Conservation (phyloP, 2,888 invertebrate genomes). For the Ditula angustiorana region DNA sequence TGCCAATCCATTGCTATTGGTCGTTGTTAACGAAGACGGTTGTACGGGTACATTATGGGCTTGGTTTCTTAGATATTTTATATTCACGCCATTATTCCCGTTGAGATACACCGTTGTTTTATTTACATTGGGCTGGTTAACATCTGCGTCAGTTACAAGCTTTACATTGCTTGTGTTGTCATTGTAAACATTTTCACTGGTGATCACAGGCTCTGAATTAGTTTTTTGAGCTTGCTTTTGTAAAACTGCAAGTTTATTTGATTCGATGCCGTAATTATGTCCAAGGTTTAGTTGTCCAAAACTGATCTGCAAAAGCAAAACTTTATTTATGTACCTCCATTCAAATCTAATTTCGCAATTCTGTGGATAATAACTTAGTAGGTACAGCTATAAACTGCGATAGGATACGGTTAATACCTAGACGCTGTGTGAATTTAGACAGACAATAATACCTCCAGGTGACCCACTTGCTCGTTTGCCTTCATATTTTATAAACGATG, state of each 20-base stretch:
- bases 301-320: slow-evolving; percentile 17
- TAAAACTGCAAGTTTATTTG: slow-evolving; percentile 14
- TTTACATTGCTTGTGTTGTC: neutral
- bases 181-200: neutral
- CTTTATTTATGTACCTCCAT: too few species aligned
- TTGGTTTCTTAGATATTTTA: slow-evolving; percentile 20
- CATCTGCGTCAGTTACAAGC: neutral
- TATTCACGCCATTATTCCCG: slow-evolving; percentile 9
- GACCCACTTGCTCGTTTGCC: too few species aligned
- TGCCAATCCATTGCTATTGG: slow-evolving; percentile 1
- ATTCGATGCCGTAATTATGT: slow-evolving; percentile 10
- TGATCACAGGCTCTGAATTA: neutral
- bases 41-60: neutral
- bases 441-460: too few species aligned
- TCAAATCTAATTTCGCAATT: too few species aligned
- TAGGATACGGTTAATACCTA: too few species aligned
- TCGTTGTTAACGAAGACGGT: slow-evolving; percentile 3
- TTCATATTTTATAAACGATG: too few species aligned
- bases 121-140: slow-evolving; percentile 1
- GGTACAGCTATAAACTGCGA: too few species aligned
- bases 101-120: neutral
- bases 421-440: too few species aligned
- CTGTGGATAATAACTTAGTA: too few species aligned
- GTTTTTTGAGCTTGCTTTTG: slow-evolving; percentile 27
- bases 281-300: slow-evolving; percentile 16